Evolutionary conservation across 2,113 vertebrate genomes (phyloP), one percentile per base, ranked within the genome.

Genomic region (Microcebus lehilahytsara): DNA sequence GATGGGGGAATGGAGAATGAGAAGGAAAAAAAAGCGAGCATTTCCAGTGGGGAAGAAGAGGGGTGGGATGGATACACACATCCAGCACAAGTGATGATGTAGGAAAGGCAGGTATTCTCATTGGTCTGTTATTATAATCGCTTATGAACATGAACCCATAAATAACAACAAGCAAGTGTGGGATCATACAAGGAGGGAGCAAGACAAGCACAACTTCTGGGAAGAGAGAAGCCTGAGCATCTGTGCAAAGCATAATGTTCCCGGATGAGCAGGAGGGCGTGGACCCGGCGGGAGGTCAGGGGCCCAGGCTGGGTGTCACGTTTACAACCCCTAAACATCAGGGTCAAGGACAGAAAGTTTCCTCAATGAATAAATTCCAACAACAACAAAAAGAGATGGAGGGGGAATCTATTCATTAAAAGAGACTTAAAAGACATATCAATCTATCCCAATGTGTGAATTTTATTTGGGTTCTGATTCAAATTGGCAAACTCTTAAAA

Each of bases 381-480:
- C 11, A 51, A 51, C 46, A 49, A 49, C 46, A 49, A 64, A 86
- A 90, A 84, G 60, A 81, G 27, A 46, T 3, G 4, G 6, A 51
- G 11, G 72, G 27, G 64, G 58, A 30, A 72, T 16, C 32, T 77
- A 42, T 17, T 37, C 17, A 86, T 66, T 71, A 86, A 69, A 85
- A 81, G 13, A 64, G 23, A 62, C 46, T 46, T 51, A 58, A 60
- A 80, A 71, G 9, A 72, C 34, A 5, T 22, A 62, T 34, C 60
- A 75, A 42, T 78, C 49, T 80, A 75, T 78, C 17, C 8, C 6
- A 71, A 30, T 34, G 9, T 75, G 64, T 80, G 32, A 3, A 42
- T 79, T 93, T 84, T 74, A 37, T 85, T 81, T 86, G 40, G 85
- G 85, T 87, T 71, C 42, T 81, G 49, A 88, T 62, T 93, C 85